Evolutionary conservation across 35 echinoderm and acorn worm genomes (phyloP).

Genomic region (Stichopus chloronotus): DNA sequence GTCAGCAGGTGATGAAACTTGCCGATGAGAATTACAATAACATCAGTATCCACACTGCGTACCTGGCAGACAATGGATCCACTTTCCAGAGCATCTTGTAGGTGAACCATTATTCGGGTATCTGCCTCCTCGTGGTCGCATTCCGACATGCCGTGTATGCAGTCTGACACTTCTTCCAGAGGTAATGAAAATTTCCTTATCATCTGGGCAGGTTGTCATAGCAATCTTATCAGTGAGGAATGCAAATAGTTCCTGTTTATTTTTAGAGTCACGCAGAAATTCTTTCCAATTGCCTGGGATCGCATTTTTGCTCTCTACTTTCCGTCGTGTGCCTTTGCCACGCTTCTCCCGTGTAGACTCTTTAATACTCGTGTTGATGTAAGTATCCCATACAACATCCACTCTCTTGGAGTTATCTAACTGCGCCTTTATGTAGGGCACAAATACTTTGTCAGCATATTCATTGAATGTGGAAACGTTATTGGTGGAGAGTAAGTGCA

Average conservation of each 20-base stretch:
- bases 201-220: background rate
- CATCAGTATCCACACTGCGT: slow-evolving; percentile 78
- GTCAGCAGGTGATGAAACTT: slow-evolving; percentile 59
- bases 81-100: slow-evolving; percentile 53
- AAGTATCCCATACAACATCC: no score
- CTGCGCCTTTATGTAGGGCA: no score
- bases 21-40: slow-evolving; percentile 77
- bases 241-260: slow-evolving; percentile 63
- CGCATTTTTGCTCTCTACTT: slow-evolving; percentile 23
- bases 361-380: no score
- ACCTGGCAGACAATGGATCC: slow-evolving; percentile 25
- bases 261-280: slow-evolving; percentile 12
- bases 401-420: no score
- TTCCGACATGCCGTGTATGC: slow-evolving; percentile 11
- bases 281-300: slow-evolving; percentile 43
- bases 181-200: slow-evolving; percentile 50
- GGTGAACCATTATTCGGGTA: slow-evolving; percentile 71
- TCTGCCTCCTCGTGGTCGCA: slow-evolving; percentile 78
- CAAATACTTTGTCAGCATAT: no score
- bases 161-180: background rate
- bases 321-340: background rate
- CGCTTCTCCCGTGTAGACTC: no score
- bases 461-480: no score
- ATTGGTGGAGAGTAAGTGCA: no score
- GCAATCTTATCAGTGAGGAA: slow-evolving; percentile 48